These are phyloP conservation scores for Drosophila picticornis DNA, from an alignment of 2,888 invertebrate genomes.

Conservation along the genomic window DNA sequence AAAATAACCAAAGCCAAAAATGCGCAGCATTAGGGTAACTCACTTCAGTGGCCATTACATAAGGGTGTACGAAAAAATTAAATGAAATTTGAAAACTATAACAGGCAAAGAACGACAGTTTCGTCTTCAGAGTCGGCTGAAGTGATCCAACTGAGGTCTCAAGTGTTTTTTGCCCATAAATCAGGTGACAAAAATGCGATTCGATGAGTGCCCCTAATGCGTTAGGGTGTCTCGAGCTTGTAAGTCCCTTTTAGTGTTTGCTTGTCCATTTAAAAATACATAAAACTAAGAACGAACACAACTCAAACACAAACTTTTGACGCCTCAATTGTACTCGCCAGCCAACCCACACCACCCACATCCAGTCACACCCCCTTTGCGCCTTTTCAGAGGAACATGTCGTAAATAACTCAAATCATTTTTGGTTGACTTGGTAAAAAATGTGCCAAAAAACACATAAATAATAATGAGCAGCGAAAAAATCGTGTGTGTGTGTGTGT, in stretches of 20 bases:
- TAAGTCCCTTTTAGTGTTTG: conserved; percentile 59
- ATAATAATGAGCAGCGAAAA: conserved; percentile 46
- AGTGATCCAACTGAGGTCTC: background rate
- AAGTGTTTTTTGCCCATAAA: conserved; percentile 10
- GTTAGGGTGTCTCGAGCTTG: conserved; percentile 12
- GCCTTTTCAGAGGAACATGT: conserved; percentile 32
- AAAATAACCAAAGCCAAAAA: conserved; percentile 4
- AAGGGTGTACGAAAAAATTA: background rate
- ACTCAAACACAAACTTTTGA: conserved; percentile 21
- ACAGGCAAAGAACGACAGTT: background rate
- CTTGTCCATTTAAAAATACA: conserved; percentile 75
- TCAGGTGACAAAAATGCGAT: conserved; percentile 9
- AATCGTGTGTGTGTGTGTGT: background rate
- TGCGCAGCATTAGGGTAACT: conserved; percentile 34
- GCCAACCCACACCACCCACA: background rate
- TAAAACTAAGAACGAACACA: conserved; percentile 60
- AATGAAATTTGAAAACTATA: background rate
- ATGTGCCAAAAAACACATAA: conserved; percentile 68
- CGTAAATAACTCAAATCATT: conserved; percentile 66
- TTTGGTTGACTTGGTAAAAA: conserved; percentile 41
- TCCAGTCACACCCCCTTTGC: background rate
- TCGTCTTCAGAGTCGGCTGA: background rate
- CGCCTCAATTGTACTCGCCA: conserved; percentile 3
- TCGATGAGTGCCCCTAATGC: conserved; percentile 49
- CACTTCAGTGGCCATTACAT: conserved; percentile 1